Conservation (phyloP, 2,888 invertebrate genomes). For the Lomographa bimaculata region DNA sequence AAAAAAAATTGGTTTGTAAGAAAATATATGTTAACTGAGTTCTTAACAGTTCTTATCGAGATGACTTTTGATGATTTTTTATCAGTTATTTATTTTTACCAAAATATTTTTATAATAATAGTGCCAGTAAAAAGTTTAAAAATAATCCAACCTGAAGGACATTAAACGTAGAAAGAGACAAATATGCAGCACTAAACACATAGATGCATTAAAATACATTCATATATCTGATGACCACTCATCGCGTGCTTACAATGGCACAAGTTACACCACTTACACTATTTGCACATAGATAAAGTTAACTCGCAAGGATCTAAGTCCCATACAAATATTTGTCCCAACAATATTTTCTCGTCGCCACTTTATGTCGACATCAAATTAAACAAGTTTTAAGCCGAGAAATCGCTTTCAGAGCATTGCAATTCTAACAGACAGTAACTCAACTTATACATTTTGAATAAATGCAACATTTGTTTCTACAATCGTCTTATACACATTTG, state of each 20-base stretch:
- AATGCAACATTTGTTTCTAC: no score
- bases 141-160: no score
- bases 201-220: neutral
- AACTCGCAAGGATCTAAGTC: constrained; percentile 57
- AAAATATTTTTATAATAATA: no score
- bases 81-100: no score
- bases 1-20: no score
- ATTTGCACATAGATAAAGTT: constrained; percentile 55
- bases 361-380: constrained; percentile 78
- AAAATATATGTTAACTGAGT: no score
- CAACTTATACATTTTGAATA: constrained; percentile 2
- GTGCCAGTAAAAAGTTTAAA: no score
- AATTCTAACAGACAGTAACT: constrained; percentile 10
- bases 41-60: no score
- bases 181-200: no score
- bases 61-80: no score
- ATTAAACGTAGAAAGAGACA: no score
- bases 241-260: constrained; percentile 16
- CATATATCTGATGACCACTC: constrained; percentile 5
- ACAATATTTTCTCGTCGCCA: constrained; percentile 74
- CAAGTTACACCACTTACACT: constrained; percentile 44
- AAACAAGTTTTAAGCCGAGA: constrained; percentile 63
- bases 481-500: no score
- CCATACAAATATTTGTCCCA: constrained; percentile 67
- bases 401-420: constrained; percentile 29